Base-by-base conservation (phyloP, 2,888 invertebrate species). In the Pandemis cinnamomeana region DNA sequence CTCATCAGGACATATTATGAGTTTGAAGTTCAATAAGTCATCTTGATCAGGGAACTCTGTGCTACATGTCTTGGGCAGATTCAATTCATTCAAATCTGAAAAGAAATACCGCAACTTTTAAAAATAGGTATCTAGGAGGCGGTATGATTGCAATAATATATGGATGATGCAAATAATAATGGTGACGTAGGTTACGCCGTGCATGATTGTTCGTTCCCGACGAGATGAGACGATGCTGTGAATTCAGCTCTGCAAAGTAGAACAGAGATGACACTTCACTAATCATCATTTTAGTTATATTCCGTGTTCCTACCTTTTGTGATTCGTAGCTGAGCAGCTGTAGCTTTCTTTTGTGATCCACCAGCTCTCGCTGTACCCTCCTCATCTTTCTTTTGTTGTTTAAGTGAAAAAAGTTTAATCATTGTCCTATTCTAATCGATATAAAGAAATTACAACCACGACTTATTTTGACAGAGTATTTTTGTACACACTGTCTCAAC, bases 311-410 rank as follows among this genome's bases (percentile, higher is more conserved):
- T 87, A 99, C 99, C 99, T 98, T 99, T 99, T 90, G 98, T 98
- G 87, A 99, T 98, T 92, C 99, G 96, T 87, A 99, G 95, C 92
- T 99, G 99, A 79, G 99, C 99, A 83, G 99, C 99, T 80, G 99
- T 98, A 80, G 98, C 98, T 93, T 98, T 98, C 94, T 99, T 98
- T 91, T 97, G 97, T 82, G 97, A 97, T 80, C 93, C 93, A 76
- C 94, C 94, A 78, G 93, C 92, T 86, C 94, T 89, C 77, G 95
- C 89, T 78, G 96, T 96, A 83, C 97, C 96, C 91, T 98, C 98
- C 87, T 98, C 99, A 96, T 99, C 99, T 95, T 99, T 99, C 95
- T 99, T 98, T 95, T 99, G 98, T 95, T 99, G 98, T 95, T 99
- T 99, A 89, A 99, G 95, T 82, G 99, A 98, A 96, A 99, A 99